Percentiles rank a stretch among this genome's conserved stretches.
These are phyloP conservation scores for Liodrosophila aerea DNA, from an alignment of 2,888 invertebrate genomes.

Conservation along the genomic window DNA sequence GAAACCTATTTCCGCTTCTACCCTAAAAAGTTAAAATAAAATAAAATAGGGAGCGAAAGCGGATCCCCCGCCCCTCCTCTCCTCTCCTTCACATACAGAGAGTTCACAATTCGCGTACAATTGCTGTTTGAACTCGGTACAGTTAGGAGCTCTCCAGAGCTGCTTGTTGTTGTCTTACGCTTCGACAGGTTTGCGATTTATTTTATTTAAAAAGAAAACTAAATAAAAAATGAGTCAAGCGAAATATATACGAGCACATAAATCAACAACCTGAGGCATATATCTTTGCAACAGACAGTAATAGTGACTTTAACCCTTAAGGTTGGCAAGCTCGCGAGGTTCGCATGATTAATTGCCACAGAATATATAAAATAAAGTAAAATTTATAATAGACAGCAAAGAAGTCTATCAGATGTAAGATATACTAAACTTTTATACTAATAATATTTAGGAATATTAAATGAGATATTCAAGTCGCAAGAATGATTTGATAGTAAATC, in stretches of 20 bases:
- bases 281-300: conserved; percentile 12
- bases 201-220: conserved; percentile 15
- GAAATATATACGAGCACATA: conserved; percentile 41
- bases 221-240: no score
- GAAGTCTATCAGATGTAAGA: no score
- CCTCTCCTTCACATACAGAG: conserved; percentile 6
- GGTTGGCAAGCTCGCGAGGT: conserved; percentile 37
- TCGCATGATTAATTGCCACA: not conserved
- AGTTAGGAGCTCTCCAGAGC: not conserved
- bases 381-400: no score
- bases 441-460: no score
- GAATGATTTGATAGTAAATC: no score
- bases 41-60: no score
- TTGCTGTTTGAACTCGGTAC: conserved; percentile 62
- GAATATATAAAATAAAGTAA: no score
- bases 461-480: no score
- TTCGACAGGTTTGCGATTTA: conserved; percentile 39
- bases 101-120: conserved; percentile 36
- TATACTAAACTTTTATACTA: no score
- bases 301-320: conserved; percentile 30
- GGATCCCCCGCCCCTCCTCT: not conserved
- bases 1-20: conserved; percentile 66
- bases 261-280: conserved; percentile 53
- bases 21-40: not conserved
- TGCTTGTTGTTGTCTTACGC: not conserved